Evolutionary conservation across 2,888 invertebrate species (phyloP).

Genomic region (Zaprionus lineosus): DNA sequence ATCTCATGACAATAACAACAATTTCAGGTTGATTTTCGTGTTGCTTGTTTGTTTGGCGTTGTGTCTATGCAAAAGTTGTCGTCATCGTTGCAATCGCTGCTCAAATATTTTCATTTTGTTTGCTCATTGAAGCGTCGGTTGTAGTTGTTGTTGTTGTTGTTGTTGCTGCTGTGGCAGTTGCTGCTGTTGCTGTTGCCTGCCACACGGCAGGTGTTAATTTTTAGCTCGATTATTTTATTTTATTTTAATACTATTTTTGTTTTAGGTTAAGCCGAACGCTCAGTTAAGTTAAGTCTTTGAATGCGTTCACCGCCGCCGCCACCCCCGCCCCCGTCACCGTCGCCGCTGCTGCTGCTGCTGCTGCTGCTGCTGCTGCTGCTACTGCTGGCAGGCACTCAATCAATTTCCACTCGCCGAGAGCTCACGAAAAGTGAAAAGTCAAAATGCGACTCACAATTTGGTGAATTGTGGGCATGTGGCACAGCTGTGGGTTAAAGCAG

Average conservation of each 20-base stretch:
- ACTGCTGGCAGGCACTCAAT: slow-evolving; percentile 65
- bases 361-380: background rate
- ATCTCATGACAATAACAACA: slow-evolving; percentile 37
- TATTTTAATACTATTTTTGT: background rate
- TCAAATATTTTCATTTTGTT: slow-evolving; percentile 58
- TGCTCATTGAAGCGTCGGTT: slow-evolving; percentile 39
- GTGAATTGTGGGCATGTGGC: slow-evolving; percentile 54
- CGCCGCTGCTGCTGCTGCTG: too few relatives aligned
- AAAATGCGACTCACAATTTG: slow-evolving; percentile 46
- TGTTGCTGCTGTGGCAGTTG: slow-evolving; percentile 1
- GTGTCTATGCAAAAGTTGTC: slow-evolving; percentile 51
- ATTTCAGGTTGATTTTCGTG: slow-evolving; percentile 31
- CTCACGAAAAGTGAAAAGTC: slow-evolving; percentile 76
- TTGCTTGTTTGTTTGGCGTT: slow-evolving; percentile 37
- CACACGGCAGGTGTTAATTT: slow-evolving; percentile 70
- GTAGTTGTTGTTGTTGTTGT: slow-evolving; percentile 18
- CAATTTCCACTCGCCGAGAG: slow-evolving; percentile 54
- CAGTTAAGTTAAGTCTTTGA: slow-evolving; percentile 17
- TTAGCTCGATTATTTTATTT: slow-evolving; percentile 32
- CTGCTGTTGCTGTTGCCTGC: slow-evolving; percentile 3
- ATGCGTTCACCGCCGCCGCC: too few relatives aligned
- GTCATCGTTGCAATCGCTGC: slow-evolving; percentile 52
- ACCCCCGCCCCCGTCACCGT: too few relatives aligned
- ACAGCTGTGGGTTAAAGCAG: slow-evolving; percentile 24
- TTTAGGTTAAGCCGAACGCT: slow-evolving; percentile 3